Conservation (phyloP, 2,888 invertebrate genomes). For the Xanthia togata region DNA sequence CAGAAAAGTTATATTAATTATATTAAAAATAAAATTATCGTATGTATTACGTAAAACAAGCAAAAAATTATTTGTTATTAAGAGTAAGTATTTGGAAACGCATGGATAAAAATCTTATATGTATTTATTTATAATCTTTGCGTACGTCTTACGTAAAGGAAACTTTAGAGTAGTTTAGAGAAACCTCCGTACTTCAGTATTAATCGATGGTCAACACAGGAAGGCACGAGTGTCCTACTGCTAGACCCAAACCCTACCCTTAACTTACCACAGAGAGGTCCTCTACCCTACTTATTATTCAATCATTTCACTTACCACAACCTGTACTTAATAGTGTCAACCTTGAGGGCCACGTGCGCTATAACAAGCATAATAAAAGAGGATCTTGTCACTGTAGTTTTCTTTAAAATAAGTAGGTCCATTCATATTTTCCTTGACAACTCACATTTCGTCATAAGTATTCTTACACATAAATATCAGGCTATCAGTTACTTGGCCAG, state of each 20-base stretch:
- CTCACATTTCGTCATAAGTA: too few relatives aligned
- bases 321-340: slow-evolving; percentile 58
- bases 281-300: slow-evolving; percentile 66
- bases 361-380: not conserved
- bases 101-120: not conserved
- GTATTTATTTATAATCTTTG: not conserved
- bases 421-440: not conserved
- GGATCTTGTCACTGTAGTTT: not conserved
- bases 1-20: not conserved
- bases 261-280: slow-evolving; percentile 53
- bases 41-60: not conserved
- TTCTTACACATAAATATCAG: too few relatives aligned
- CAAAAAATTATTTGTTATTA: too few relatives aligned
- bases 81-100: not conserved
- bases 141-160: slow-evolving; percentile 1
- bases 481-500: not conserved
- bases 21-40: not conserved
- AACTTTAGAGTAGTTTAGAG: slow-evolving; percentile 7
- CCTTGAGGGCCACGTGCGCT: slow-evolving; percentile 20
- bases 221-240: slow-evolving; percentile 49
- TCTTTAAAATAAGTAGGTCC: not conserved
- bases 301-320: slow-evolving; percentile 60
- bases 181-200: slow-evolving; percentile 19
- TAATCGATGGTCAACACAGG: slow-evolving; percentile 61
- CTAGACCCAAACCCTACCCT: slow-evolving; percentile 49